phyloP scores from a whole-genome alignment of 2,797 vertebrate genomes.

The Danio tinwini region DNA sequence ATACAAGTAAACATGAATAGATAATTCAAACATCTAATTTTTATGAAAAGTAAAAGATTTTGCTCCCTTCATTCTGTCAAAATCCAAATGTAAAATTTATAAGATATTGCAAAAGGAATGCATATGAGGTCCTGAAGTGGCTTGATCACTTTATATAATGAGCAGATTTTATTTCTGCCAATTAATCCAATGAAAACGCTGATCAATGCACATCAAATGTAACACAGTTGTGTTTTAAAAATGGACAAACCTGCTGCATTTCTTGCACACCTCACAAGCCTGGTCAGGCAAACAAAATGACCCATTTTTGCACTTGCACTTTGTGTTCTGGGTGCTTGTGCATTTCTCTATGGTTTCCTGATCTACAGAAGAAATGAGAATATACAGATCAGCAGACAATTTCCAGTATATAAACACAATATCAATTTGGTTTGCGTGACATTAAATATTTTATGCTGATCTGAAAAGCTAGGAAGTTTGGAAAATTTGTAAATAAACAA shows the following conservation, averaged over 20 bases:
- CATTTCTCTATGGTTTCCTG: constrained; percentile 65
- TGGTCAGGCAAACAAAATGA: constrained; percentile 72
- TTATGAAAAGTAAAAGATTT: neutral
- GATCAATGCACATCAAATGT: neutral
- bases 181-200: neutral
- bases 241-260: constrained; percentile 71
- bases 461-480: neutral
- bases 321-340: constrained; percentile 58
- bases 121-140: neutral
- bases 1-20: too few species aligned
- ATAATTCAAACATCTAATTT: too few species aligned
- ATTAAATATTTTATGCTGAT: neutral
- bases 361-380: constrained; percentile 66
- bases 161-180: neutral
- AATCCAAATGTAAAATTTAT: too few species aligned
- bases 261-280: constrained; percentile 78
- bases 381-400: constrained; percentile 1
- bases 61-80: neutral
- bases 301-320: constrained; percentile 72
- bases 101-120: neutral
- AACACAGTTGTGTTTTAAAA: neutral
- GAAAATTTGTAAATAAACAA: neutral
- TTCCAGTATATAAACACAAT: neutral
- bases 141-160: neutral
- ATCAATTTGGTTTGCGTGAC: neutral